phyloP scores from a whole-genome alignment of 2,113 vertebrate genomes.

The Siniperca chuatsi region DNA sequence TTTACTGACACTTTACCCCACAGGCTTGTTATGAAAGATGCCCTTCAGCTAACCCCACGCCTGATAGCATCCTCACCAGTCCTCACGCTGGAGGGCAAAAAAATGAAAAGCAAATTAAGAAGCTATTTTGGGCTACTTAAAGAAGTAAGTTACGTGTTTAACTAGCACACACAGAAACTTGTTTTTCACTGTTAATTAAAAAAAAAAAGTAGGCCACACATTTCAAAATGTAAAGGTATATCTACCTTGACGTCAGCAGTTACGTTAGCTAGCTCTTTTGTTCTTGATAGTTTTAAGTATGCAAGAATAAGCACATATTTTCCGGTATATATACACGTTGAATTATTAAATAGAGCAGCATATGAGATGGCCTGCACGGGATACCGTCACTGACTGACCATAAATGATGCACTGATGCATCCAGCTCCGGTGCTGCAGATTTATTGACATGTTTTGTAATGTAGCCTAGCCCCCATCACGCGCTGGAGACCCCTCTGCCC shows the following conservation, averaged over 20 bases:
- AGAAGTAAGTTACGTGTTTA: neutral
- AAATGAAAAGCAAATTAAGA: conserved; percentile 11
- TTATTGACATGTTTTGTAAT: conserved; percentile 76
- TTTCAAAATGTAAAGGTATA: neutral
- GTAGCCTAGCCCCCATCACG: conserved; percentile 46
- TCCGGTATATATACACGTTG: conserved; percentile 65
- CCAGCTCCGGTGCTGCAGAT: conserved; percentile 56
- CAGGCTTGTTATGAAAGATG: conserved; percentile 39
- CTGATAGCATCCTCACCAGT: conserved; percentile 14
- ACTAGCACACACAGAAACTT: neutral
- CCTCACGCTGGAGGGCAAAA: neutral
- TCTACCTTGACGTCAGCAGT: neutral
- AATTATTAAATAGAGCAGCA: conserved; percentile 76
- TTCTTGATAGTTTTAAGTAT: conserved; percentile 32
- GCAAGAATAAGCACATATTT: conserved; percentile 58
- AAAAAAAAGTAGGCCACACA: too few species aligned
- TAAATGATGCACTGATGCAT: conserved; percentile 75
- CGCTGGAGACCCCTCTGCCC: conserved; percentile 52
- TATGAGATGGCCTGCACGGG: conserved; percentile 67
- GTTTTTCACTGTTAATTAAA: neutral
- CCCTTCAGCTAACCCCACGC: conserved; percentile 48
- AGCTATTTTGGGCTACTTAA: neutral
- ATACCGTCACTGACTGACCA: conserved; percentile 57
- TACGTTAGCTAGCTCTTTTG: neutral
- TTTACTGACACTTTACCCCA: conserved; percentile 34